These are phyloP conservation scores for Rissa tridactyla DNA, from an alignment of 2,113 vertebrate genomes.

Conservation along the genomic window DNA sequence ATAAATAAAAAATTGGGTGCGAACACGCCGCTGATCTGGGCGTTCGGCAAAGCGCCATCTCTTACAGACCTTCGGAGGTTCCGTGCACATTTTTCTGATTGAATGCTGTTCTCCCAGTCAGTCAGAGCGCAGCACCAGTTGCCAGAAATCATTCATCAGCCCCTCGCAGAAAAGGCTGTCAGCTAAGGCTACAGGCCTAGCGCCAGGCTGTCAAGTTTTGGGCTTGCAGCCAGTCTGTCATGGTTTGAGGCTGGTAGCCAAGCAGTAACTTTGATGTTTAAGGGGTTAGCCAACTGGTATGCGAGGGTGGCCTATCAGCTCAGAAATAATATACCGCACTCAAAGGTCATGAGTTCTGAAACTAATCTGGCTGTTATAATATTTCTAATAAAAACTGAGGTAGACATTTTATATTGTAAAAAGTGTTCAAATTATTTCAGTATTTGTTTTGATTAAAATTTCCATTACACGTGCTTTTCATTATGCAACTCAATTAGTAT, in stretches of 20 bases:
- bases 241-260: conserved; percentile 88
- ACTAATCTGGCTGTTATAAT: conserved; percentile 71
- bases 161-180: conserved; percentile 84
- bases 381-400: conserved; percentile 77
- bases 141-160: conserved; percentile 90
- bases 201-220: conserved; percentile 87
- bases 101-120: conserved; percentile 58
- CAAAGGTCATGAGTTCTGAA: conserved; percentile 81
- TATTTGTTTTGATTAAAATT: conserved; percentile 84
- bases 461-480: conserved; percentile 83
- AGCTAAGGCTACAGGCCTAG: conserved; percentile 80
- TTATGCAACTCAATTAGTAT: conserved; percentile 83
- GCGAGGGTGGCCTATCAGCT: conserved; percentile 85
- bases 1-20: background rate
- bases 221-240: conserved; percentile 92
- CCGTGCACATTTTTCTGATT: conserved; percentile 24
- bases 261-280: conserved; percentile 92
- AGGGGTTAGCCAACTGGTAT: conserved; percentile 89
- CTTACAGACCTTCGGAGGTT: conserved; percentile 3
- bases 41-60: background rate
- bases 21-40: background rate
- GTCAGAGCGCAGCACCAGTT: conserved; percentile 61
- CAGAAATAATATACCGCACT: conserved; percentile 80
- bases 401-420: conserved; percentile 73
- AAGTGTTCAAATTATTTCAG: conserved; percentile 76